Base-by-base conservation (phyloP, 2,888 invertebrate genomes). In the Drosophila cognata region DNA sequence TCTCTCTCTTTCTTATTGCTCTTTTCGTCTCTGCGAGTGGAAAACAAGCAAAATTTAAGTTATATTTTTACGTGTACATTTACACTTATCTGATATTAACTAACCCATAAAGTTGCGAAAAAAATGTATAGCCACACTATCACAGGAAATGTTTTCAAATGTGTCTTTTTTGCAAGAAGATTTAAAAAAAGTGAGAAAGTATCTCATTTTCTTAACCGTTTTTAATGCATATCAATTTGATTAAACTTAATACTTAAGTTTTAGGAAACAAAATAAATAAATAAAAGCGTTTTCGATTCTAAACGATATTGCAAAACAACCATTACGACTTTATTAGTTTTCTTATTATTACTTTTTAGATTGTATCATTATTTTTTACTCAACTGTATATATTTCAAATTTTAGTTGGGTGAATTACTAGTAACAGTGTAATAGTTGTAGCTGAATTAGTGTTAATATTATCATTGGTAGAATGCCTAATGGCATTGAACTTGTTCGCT, bases 401-500 rank as follows among this genome's bases (percentile, higher is more conserved):
- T 61, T 61, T 7, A 38, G 25, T 64, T 41, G 38, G 25, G 31
- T 33, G n/a, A 51, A 33, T 46, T 68, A 58, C 52, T 35, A n/a
- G 51, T 46, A 21, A 50, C 46, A 52, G 43, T 57, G 18, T 56
- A 56, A 61, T 69, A 52, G 46, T 46, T 36, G 48, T 25, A 50
- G 50, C 51, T 36, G 52, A 25, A n/a, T 36, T 43, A 33, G 51
- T 46, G 29, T 31, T 57, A 55, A 65, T 69, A 52, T 55, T 46
- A 25, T 46, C 8, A 16, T 46, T 46, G 16, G 21, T 57, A 53
- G 55, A 60, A 63, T 73, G 64, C 60, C 53, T 65, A 79, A 82
- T 84, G 79, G 80, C 81, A 85, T 78, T 87, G 84, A 87, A 84
- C 85, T 83, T 84, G 83, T 48, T 43, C 66, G 38, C 60, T 64